phyloP scores from a whole-genome alignment of 1,140 invertebrate genomes.

The Diabrotica virgifera region DNA sequence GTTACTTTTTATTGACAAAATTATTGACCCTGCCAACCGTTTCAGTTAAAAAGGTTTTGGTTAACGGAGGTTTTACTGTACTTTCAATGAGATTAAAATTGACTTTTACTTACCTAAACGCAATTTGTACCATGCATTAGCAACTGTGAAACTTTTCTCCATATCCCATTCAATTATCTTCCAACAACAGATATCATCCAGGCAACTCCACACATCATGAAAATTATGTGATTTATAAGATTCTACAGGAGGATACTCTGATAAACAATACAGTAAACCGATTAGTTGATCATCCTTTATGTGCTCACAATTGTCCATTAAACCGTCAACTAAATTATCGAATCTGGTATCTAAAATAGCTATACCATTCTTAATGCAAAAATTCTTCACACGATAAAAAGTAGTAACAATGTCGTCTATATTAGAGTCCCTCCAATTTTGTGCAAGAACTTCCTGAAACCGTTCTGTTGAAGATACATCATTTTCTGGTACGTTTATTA shows the following conservation, averaged over 20 bases:
- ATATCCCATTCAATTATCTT: constrained; percentile 46
- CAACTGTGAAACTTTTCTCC: constrained; percentile 49
- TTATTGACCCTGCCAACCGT: too few relatives aligned
- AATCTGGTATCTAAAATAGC: constrained; percentile 46
- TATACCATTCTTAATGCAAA: constrained; percentile 44
- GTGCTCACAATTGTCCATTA: constrained; percentile 46
- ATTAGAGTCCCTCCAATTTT: constrained; percentile 31
- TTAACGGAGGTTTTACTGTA: too few relatives aligned
- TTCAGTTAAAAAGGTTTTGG: too few relatives aligned
- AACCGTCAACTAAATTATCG: constrained; percentile 46
- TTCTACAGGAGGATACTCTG: constrained; percentile 43
- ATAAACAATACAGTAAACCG: constrained; percentile 42
- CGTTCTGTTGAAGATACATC: constrained; percentile 19
- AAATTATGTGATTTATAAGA: constrained; percentile 47
- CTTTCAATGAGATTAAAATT: background rate
- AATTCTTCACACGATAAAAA: constrained; percentile 46
- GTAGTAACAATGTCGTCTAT: constrained; percentile 41
- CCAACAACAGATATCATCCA: constrained; percentile 54
- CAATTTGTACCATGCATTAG: constrained; percentile 54
- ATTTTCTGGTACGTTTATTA: background rate
- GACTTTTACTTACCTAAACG: constrained; percentile 32
- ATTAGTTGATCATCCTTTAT: constrained; percentile 50
- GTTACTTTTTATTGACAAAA: too few relatives aligned
- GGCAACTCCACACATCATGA: constrained; percentile 53
- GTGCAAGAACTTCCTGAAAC: constrained; percentile 32